Percentiles rank a stretch among this genome's conserved stretches.
Conservation (phyloP, 2,113 vertebrate species). For the Chiloscyllium plagiosum region DNA sequence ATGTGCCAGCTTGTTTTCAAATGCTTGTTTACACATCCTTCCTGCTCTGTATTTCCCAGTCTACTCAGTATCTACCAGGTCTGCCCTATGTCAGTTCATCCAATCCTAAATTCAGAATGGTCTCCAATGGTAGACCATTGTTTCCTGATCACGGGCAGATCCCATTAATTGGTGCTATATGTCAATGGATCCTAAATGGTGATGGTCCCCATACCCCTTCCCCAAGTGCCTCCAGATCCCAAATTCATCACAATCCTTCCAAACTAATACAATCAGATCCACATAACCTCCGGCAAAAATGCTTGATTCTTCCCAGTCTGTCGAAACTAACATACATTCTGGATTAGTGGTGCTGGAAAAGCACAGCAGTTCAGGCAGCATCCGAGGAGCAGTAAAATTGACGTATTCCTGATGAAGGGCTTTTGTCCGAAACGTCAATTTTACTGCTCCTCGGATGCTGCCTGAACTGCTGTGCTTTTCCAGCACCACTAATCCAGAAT, state of each 20-base stretch:
- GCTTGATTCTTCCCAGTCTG: background rate
- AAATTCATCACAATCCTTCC: background rate
- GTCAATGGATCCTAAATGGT: background rate
- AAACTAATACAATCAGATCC: background rate
- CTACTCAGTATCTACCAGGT: background rate
- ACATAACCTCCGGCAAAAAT: background rate
- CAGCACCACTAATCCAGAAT: no score
- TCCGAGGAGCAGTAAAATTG: no score
- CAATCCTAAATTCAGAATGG: background rate
- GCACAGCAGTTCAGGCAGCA: no score
- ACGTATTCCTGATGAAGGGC: no score
- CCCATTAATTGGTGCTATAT: background rate
- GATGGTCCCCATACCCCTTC: background rate
- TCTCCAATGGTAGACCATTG: background rate
- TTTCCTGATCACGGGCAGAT: background rate
- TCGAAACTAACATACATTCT: background rate
- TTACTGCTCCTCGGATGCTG: no score
- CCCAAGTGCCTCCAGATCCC: background rate
- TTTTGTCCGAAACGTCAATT: no score
- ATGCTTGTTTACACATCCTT: background rate
- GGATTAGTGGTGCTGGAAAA: no score
- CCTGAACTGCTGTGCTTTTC: no score
- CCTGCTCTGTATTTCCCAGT: background rate
- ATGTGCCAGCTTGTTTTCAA: background rate
- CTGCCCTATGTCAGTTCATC: background rate